Base-by-base conservation (phyloP, 2,113 vertebrate genomes). In the Solea senegalensis region DNA sequence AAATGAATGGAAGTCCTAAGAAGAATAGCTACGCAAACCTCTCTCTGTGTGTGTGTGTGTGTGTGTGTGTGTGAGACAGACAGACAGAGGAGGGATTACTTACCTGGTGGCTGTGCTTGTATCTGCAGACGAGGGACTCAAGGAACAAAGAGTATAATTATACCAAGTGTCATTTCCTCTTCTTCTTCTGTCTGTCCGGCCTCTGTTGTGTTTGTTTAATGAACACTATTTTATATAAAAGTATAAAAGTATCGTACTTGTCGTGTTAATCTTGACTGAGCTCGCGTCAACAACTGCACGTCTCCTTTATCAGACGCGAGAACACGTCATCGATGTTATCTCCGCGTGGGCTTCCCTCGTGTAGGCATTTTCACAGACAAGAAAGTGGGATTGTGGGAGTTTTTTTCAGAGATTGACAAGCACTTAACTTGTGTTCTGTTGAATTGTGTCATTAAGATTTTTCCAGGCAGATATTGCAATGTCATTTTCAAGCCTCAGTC, bases 81-180 rank as follows among this genome's bases (percentile, higher is more conserved):
- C 45, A 50, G 34, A 34, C 5, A 6, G 34, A 34, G 34, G 34
- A 34, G 12, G n/a, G 44, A 72, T 72, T 51, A 15, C 61, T 77
- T 28, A 68, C 62, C 72, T 68, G 74, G 49, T 59, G 14, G 16
- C 13, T 21, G 16, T 71, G 59, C 46, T 72, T 53, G 57, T 50
- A 53, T 67, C 58, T 71, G 44, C 62, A 56, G 44, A 63, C 26
- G 21, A 74, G 51, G 76, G 43, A 46, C 45, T 69, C 9, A 39
- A 48, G 16, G 67, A 56, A 66, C 50, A 80, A 57, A 59, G 15
- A 53, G 43, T 45, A 26, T n/a, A 60, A 21, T 55, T 40, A 61
- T 11, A 11, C 9, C 26, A 1, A 61, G 9, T 61, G 3, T 68
- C 52, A 1, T 56, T 39, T 55, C 27, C 4, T 48, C 45, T 48